Base-by-base conservation (phyloP, 2,888 invertebrate species). In the Phortica okadai region DNA sequence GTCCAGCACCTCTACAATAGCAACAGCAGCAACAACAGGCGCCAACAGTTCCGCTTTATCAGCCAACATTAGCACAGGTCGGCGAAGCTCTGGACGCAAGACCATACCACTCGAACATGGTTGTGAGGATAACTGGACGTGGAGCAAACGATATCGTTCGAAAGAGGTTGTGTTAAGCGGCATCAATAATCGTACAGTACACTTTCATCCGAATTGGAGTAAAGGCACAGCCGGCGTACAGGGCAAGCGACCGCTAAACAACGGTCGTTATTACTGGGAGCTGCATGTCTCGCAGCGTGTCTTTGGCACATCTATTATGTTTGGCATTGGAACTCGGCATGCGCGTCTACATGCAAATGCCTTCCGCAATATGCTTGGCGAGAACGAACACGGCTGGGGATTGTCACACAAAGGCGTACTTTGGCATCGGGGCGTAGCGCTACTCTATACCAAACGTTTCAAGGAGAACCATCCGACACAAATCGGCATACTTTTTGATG, bases 141-240 rank as follows among this genome's bases (percentile, higher is more conserved):
- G 95, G 95, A 94, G 94, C 88, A 91, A 93, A 69, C 91, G 92
- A 14, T 93, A 94, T 81, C 92, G 92, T 21, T 93, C 93, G 41
- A 88, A 91, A 73, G 93, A 93, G 84, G 93, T 94, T n/a, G 92
- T 93, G 16, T 91, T 95, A 14, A 93, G 93, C 78, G 94, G 94
- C 4, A 90, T 91, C 54, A 91, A 92, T 74, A 91, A 91, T 78
- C 91, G 93, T 62, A 94, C 93, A n/a, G 95, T 94, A 1, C 93
- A 94, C 85, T 95, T 95, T 87, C 95, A 95, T 90, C 95, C 95
- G 7, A 94, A 95, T 87, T 95, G 95, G 95, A 95, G 95, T 86
- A 94, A 94, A 84, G 95, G 95, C 8, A 95, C 95, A 0, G 95
- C 95, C 0, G 95, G 94, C 0, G 94, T 95, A 0, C 92, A 95